Evolutionary conservation across 2,888 invertebrate genomes (phyloP).

Genomic region (Dorcus hopei): DNA sequence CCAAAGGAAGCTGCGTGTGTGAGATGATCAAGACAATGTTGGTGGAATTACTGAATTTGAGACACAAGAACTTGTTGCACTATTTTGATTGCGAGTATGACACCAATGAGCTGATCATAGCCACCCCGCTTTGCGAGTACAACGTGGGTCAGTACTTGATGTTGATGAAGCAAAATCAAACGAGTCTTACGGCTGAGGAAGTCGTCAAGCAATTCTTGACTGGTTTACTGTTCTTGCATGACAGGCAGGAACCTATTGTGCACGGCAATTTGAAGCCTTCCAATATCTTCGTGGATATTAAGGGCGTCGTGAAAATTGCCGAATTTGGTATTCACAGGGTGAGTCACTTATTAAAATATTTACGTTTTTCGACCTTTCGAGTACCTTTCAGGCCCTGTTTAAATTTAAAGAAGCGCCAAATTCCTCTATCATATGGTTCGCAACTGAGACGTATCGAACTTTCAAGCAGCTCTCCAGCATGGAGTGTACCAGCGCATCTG

Average conservation of each 20-base stretch:
- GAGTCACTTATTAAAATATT: conserved; percentile 9
- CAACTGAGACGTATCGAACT: conserved; percentile 41
- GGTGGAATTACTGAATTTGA: conserved; percentile 36
- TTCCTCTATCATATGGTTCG: conserved; percentile 47
- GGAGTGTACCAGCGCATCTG: conserved; percentile 42
- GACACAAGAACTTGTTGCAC: conserved; percentile 38
- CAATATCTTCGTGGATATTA: conserved; percentile 46
- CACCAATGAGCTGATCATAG: conserved; percentile 38
- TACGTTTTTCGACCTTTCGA: background rate
- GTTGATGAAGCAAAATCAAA: conserved; percentile 34
- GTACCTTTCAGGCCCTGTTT: conserved; percentile 36
- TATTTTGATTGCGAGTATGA: conserved; percentile 41
- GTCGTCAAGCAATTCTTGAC: conserved; percentile 37
- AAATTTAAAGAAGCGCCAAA: conserved; percentile 40
- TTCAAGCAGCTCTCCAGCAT: conserved; percentile 30
- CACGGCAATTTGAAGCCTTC: conserved; percentile 51
- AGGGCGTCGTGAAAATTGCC: conserved; percentile 43
- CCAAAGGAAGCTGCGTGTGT: conserved; percentile 30
- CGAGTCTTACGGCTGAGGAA: conserved; percentile 32
- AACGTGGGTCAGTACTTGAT: conserved; percentile 45
- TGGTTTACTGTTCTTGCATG: conserved; percentile 44
- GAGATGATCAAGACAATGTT: conserved; percentile 35
- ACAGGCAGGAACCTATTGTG: conserved; percentile 39
- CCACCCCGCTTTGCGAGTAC: conserved; percentile 45
- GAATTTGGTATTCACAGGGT: conserved; percentile 49